Evolutionary conservation across 2,113 vertebrate genomes (phyloP).

Genomic region (Silurus asotus): DNA sequence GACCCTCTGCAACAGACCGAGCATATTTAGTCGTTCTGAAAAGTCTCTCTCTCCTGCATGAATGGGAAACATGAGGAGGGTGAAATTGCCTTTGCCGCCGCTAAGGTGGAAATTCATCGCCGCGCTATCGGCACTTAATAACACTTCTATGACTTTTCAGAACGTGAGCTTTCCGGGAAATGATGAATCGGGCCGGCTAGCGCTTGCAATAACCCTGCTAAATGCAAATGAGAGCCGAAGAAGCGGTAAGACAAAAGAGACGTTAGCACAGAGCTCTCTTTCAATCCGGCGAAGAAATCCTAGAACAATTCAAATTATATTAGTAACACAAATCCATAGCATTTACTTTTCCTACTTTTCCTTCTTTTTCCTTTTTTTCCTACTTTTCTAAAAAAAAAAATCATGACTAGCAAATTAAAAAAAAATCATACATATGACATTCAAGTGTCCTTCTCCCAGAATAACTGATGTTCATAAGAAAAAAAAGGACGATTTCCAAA

Average conservation of each 20-base stretch:
- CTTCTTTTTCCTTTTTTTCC: too few relatives aligned
- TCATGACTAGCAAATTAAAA: too few relatives aligned
- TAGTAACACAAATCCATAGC: conserved; percentile 44
- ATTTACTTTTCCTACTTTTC: conserved; percentile 25
- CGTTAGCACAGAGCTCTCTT: conserved; percentile 66
- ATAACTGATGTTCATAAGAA: background rate
- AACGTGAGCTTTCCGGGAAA: conserved; percentile 79
- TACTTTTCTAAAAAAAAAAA: too few relatives aligned
- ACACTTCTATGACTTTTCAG: conserved; percentile 71
- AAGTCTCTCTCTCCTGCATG: conserved; percentile 76
- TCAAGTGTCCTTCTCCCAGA: conserved; percentile 40
- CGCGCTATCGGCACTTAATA: conserved; percentile 80
- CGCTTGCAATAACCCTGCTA: conserved; percentile 74
- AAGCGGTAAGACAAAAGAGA: conserved; percentile 79
- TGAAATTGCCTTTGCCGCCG: conserved; percentile 80
- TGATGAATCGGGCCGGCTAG: conserved; percentile 79
- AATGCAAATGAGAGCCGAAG: conserved; percentile 79
- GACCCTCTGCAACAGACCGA: conserved; percentile 69
- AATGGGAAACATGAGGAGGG: conserved; percentile 74
- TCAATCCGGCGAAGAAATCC: conserved; percentile 37
- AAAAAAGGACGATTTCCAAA: background rate
- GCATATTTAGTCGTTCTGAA: conserved; percentile 74
- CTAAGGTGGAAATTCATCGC: conserved; percentile 78
- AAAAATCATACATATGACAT: conserved; percentile 36
- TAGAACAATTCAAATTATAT: conserved; percentile 41